These are phyloP conservation scores for Microtus montanus DNA, from an alignment of 2,113 vertebrate species.

Conservation along the genomic window DNA sequence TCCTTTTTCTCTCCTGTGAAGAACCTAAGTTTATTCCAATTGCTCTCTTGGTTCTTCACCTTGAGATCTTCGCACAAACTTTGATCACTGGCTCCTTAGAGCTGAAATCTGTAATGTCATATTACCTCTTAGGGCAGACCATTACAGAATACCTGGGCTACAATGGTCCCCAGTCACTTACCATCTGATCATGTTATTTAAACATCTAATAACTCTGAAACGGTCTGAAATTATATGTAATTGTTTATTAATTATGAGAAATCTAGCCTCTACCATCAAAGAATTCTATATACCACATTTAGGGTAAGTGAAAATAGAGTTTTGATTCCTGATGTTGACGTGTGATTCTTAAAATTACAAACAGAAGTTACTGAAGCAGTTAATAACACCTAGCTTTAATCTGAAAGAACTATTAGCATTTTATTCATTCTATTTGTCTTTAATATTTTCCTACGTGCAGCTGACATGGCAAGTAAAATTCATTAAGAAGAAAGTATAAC, in stretches of 20 bases:
- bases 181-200: not conserved
- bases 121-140: not conserved
- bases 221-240: not conserved
- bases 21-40: not conserved
- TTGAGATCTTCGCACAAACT: not conserved
- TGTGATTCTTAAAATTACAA: not conserved
- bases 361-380: not conserved
- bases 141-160: not conserved
- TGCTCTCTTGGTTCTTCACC: not conserved
- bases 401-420: not conserved
- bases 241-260: not conserved
- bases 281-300: not conserved
- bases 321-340: not conserved
- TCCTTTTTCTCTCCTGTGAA: not conserved
- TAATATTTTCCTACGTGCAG: not conserved
- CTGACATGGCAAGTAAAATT: not conserved
- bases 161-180: not conserved
- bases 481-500: not conserved
- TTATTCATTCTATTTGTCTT: constrained; percentile 28
- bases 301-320: not conserved
- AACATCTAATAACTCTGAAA: not conserved
- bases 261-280: not conserved
- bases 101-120: not conserved
- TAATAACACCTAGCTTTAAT: constrained; percentile 19
- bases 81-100: not conserved